phyloP scores from a whole-genome alignment of 1,140 invertebrate species.

The Drosophila pseudoananassae region DNA sequence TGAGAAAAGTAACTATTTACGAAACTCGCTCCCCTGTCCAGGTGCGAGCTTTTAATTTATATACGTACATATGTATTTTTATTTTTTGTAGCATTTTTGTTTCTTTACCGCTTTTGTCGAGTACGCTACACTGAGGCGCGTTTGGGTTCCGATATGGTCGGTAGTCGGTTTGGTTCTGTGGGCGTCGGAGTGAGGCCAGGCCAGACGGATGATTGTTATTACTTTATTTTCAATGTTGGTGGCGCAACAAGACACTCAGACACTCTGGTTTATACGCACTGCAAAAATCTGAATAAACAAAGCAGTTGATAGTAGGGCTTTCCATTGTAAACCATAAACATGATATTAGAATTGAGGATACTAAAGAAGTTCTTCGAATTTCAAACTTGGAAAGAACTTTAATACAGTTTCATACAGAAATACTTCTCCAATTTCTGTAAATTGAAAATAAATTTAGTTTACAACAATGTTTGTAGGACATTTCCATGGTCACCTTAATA shows the following conservation, averaged over 20 bases:
- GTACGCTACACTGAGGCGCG: constrained; percentile 61
- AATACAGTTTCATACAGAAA: background rate
- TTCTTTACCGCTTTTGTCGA: constrained; percentile 25
- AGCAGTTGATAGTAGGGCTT: background rate
- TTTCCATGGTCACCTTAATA: constrained; percentile 3
- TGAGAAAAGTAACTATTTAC: constrained; percentile 70
- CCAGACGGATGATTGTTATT: constrained; percentile 40
- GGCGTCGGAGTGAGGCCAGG: constrained; percentile 61
- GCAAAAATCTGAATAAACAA: constrained; percentile 7
- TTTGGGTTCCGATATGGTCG: background rate
- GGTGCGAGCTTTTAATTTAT: constrained; percentile 61
- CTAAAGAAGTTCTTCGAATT: too few species aligned
- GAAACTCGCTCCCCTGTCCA: constrained; percentile 48
- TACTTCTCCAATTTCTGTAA: background rate
- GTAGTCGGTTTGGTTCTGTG: constrained; percentile 34
- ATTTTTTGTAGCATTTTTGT: background rate
- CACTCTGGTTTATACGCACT: constrained; percentile 27
- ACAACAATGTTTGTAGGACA: constrained; percentile 18
- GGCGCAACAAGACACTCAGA: constrained; percentile 20
- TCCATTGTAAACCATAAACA: too few species aligned
- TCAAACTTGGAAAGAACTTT: too few species aligned
- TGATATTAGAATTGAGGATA: too few species aligned
- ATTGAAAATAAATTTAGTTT: background rate
- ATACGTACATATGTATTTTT: background rate
- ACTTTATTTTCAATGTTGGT: constrained; percentile 48